Evolutionary conservation across 2,888 invertebrate species (phyloP).

Genomic region (Eudemis profundana): DNA sequence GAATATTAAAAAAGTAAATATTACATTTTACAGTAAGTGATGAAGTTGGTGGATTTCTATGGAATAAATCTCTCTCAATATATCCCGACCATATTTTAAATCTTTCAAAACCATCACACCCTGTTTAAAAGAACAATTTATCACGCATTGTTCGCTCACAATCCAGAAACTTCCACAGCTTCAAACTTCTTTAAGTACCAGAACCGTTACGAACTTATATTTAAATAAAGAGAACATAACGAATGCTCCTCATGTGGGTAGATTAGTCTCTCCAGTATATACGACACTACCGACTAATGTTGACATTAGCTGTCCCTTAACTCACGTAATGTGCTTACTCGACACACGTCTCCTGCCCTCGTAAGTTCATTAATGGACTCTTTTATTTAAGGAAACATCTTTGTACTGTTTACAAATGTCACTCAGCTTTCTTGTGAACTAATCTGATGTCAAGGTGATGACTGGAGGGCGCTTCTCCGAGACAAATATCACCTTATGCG

Average conservation of each 20-base stretch:
- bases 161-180: constrained; percentile 31
- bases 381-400: constrained; percentile 52
- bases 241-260: constrained; percentile 17
- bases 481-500: constrained; percentile 26
- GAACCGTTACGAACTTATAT: constrained; percentile 22
- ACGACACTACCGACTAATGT: constrained; percentile 39
- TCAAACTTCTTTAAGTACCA: constrained; percentile 32
- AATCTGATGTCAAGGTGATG: constrained; percentile 55
- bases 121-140: constrained; percentile 41
- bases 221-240: constrained; percentile 24
- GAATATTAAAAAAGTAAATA: background rate
- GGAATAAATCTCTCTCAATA: constrained; percentile 8
- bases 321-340: constrained; percentile 42
- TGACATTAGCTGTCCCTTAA: constrained; percentile 44
- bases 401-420: constrained; percentile 59
- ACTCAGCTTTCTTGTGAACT: constrained; percentile 55
- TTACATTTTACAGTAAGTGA: background rate
- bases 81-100: constrained; percentile 38
- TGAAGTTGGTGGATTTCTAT: background rate
- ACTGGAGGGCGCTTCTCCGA: constrained; percentile 47
- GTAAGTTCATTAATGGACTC: constrained; percentile 50
- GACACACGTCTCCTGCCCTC: constrained; percentile 45
- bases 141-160: constrained; percentile 42
- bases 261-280: constrained; percentile 29
- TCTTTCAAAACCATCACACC: constrained; percentile 38